Evolutionary conservation across 2,888 invertebrate genomes (phyloP), one percentile per base, ranked within the genome.

Genomic region (Axea sp.): DNA sequence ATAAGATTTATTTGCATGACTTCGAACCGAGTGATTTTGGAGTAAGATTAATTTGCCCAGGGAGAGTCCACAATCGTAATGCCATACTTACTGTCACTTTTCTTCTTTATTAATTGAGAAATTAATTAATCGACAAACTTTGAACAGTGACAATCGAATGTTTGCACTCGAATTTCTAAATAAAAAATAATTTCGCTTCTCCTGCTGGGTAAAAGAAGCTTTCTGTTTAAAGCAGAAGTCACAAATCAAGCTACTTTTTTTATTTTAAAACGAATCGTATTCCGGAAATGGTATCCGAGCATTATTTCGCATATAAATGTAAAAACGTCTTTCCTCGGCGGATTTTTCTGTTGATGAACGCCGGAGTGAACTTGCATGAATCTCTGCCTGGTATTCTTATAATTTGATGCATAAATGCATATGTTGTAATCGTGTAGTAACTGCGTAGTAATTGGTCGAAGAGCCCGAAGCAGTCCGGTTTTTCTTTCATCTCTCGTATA

Each of bases 371-470:
- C 31, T 19, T 28, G 51, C 60, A 39, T 55, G 60, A 53, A 62
- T 69, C 53, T 55, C 12, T 11, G 39, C 47, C 35, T 55, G 69
- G 55, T 53, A 69, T 62, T 76, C 75, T 72, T 73, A 79, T 84
- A 83, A 84, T 82, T 79, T 79, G 80, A 84, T 82, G 83, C 83
- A 82, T 85, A 82, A 84, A 84, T 84, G 81, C 82, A 84, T 81
- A 78, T 78, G 75, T 67, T 71, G 62, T 59, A 49, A 78, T 79
- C 74, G 73, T 68, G 62, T 59, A 43, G 57, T 67, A 55, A 37
- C 73, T 47, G 65, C 68, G 65, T 53, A 69, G 68, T 68, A 68
- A 68, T 68, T 59, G 68, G 65, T 55, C 62, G 65, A 71, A 49
- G 75, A 49, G 49, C 55, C 57, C 41, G 30, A 51, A 59, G 64